These are phyloP conservation scores for Prunella fulvescens DNA, from an alignment of 2,113 vertebrate species.

Conservation along the genomic window DNA sequence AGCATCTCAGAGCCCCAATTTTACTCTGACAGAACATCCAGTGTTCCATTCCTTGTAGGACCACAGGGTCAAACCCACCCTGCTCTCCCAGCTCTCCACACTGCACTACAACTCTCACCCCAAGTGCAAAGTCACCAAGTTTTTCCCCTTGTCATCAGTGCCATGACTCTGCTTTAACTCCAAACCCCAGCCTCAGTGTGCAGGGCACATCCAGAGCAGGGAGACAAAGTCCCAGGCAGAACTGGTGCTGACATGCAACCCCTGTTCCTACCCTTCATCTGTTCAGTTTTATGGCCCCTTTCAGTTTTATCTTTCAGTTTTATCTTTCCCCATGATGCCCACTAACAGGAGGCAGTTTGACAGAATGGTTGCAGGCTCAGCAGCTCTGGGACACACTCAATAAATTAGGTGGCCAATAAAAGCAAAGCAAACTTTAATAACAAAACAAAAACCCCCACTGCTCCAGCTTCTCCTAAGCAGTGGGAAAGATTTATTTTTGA, in stretches of 20 bases:
- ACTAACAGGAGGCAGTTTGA: background rate
- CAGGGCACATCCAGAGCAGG: accelerated
- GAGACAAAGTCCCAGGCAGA: background rate
- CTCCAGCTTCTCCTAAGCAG: background rate
- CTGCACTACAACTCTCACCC: accelerated
- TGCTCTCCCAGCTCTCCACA: background rate
- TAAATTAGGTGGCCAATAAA: background rate
- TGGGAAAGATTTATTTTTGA: background rate
- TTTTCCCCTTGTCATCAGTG: background rate
- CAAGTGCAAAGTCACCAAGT: background rate
- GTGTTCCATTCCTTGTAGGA: background rate
- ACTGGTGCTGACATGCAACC: background rate
- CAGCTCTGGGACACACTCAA: background rate
- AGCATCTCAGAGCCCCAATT: accelerated
- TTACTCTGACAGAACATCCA: background rate
- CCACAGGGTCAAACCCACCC: background rate
- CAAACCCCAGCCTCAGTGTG: background rate
- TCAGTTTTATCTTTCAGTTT: too few relatives aligned
- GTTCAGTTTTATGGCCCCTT: background rate
- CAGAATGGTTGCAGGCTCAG: background rate
- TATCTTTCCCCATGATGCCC: background rate
- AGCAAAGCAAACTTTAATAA: background rate
- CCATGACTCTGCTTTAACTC: background rate
- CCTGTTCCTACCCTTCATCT: accelerated
- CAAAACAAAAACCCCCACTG: background rate